A percentile compares a stretch with the other conserved stretches of the same genome.
phyloP scores from a whole-genome alignment of 2,113 vertebrate species.

The Reinhardtius hippoglossoides region DNA sequence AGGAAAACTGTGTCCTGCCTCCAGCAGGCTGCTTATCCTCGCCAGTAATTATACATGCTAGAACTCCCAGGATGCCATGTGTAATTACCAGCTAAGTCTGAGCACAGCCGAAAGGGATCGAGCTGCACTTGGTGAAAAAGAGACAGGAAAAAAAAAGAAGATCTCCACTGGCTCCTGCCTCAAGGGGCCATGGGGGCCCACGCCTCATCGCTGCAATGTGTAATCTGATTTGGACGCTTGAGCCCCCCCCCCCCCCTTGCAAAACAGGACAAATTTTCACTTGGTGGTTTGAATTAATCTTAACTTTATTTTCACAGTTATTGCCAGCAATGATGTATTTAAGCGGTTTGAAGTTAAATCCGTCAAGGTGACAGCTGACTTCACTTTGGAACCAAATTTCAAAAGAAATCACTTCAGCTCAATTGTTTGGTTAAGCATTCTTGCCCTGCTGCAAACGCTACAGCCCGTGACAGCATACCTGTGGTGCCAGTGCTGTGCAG shows the following conservation, averaged over 20 bases:
- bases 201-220: conserved; percentile 33
- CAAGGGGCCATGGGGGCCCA: conserved; percentile 28
- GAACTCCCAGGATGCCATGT: conserved; percentile 74
- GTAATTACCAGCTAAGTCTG: conserved; percentile 75
- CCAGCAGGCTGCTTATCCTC: conserved; percentile 65
- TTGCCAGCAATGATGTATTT: conserved; percentile 16
- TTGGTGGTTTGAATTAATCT: not conserved
- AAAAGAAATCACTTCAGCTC: conserved; percentile 7
- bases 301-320: not conserved
- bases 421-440: not conserved
- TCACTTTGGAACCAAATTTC: conserved; percentile 3
- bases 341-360: not conserved
- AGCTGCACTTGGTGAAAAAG: conserved; percentile 44
- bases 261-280: conserved; percentile 18
- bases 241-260: conserved; percentile 4
- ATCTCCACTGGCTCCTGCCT: conserved; percentile 45
- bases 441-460: conserved; percentile 32
- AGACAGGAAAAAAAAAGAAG: conserved; percentile 25
- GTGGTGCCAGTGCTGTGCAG: conserved; percentile 40
- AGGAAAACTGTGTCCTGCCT: conserved; percentile 68
- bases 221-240: conserved; percentile 35
- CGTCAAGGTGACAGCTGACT: not conserved
- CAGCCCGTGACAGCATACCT: conserved; percentile 44
- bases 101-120: conserved; percentile 65
- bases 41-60: conserved; percentile 77